Evolutionary conservation across 2,888 invertebrate genomes (phyloP), one percentile per base, ranked within the genome.

Genomic region (Hydrotaea cyrtoneurina): DNA sequence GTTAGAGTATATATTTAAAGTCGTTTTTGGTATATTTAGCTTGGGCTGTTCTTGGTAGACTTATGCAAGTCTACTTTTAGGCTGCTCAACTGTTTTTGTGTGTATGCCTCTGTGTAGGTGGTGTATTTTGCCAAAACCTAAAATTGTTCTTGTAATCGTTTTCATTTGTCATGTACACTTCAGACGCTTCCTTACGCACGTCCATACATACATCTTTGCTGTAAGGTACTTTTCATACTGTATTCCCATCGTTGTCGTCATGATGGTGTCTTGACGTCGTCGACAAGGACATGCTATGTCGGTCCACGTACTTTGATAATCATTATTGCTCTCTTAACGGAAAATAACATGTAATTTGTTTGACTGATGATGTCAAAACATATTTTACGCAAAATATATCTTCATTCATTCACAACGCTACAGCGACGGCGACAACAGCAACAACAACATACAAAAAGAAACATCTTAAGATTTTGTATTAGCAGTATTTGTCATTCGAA

Each of bases 311-410:
- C n/a, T n/a, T n/a, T 55, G 21, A 21, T 21, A 55, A 55, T 26
- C 26, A 23, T 23, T 13, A 26, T 59, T 23, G 23, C 23, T 26
- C 15, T 23, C 23, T 59, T 15, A 26, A 59, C 59, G 7, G 19
- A 8, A 21, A 55, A 31, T 2, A 31, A 77, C 55, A 53, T 39
- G 19, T 74, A 78, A 78, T 78, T 78, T 78, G 78, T 78, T 78
- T 78, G 82, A 82, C 73, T 74, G 78, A 74, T 82, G 43, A 62
- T 69, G 69, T 71, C 78, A 59, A 62, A 74, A 57, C 74, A 78
- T 78, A 69, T 82, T 78, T 77, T 59, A 69, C 26, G 23, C 59
- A 11, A 59, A 26, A 59, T 59, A 59, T 59, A 55, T 72, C 15
- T 62, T 31, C 43, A 59, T 74, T 79, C 17, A 55, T 15, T 7